Evolutionary conservation across 1,140 invertebrate species (phyloP).

Genomic region (Conopomorpha cramerella): DNA sequence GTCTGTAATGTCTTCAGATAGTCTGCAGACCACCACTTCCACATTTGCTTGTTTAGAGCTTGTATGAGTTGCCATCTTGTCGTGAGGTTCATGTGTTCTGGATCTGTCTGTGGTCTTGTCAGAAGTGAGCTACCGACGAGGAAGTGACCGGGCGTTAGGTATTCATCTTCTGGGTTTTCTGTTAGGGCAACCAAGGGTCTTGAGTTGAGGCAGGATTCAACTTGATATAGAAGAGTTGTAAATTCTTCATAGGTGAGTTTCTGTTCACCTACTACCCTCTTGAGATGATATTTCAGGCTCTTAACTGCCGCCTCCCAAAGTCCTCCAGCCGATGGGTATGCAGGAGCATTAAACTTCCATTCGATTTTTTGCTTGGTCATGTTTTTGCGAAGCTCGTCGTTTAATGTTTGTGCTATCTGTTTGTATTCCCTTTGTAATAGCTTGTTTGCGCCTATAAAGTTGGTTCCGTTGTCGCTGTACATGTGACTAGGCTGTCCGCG

Average conservation of each 20-base stretch:
- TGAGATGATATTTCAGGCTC: no score
- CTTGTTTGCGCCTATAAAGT: conserved; percentile 17
- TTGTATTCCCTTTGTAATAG: conserved; percentile 6
- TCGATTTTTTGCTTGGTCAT: conserved; percentile 6
- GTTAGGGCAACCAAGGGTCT: conserved; percentile 16
- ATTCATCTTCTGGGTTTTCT: conserved; percentile 14
- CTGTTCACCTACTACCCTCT: no score
- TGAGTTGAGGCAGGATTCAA: conserved; percentile 23
- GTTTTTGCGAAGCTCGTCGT: no score
- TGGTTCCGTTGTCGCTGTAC: conserved; percentile 20
- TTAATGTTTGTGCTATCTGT: no score
- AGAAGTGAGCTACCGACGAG: conserved; percentile 14
- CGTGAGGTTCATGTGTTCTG: conserved; percentile 5
- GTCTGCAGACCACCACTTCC: conserved; percentile 6
- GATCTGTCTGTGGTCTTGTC: conserved; percentile 4
- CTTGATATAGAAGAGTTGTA: conserved; percentile 14
- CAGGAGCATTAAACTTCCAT: no score
- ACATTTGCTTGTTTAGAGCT: conserved; percentile 5
- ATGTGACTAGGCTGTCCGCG: no score
- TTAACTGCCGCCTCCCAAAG: no score
- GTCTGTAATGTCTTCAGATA: conserved; percentile 5
- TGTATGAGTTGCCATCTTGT: conserved; percentile 3
- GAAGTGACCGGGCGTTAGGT: conserved; percentile 32
- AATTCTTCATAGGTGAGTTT: no score
- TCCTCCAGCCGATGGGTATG: conserved; percentile 11